These are phyloP conservation scores for Galleria mellonella DNA, from an alignment of 1,140 invertebrate species.

Conservation along the genomic window DNA sequence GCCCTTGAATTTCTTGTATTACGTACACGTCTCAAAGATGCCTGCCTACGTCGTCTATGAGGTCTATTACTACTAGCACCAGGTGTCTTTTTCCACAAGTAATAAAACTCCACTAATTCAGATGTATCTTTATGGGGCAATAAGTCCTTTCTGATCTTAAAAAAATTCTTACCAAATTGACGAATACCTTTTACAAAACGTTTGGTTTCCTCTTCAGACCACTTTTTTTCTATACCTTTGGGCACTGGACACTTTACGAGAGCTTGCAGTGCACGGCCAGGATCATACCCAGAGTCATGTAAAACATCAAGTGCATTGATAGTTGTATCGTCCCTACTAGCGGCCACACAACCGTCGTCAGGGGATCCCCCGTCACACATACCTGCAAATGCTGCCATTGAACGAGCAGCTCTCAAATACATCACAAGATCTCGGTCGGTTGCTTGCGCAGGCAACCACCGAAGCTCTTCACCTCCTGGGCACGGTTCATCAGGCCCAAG, in stretches of 20 bases:
- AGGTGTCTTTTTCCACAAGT: conserved; percentile 99
- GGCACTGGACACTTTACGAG: conserved; percentile 97
- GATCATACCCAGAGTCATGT: conserved; percentile 96
- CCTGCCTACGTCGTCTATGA: conserved; percentile 90
- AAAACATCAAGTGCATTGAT: conserved; percentile 97
- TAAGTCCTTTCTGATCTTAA: conserved; percentile 96
- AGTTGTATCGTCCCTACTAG: conserved; percentile 97
- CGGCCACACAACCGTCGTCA: conserved; percentile 96
- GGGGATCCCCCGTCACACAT: conserved; percentile 98
- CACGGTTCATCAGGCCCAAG: conserved; percentile 83
- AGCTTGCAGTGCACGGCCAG: conserved; percentile 94
- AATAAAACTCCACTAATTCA: conserved; percentile 98
- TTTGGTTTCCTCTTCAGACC: conserved; percentile 98
- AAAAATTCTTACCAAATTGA: conserved; percentile 99
- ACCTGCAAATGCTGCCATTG: conserved; percentile 93
- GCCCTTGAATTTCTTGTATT: conserved; percentile 83
- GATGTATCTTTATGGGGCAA: conserved; percentile 97
- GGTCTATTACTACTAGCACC: conserved; percentile 95
- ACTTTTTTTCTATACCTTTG: conserved; percentile 97
- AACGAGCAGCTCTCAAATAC: conserved; percentile 96
- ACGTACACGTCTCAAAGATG: conserved; percentile 90
- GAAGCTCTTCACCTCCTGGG: conserved; percentile 89
- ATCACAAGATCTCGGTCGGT: conserved; percentile 96
- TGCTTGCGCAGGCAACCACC: conserved; percentile 94
- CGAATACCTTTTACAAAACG: conserved; percentile 98